phyloP scores from a whole-genome alignment of 1,140 invertebrate genomes.

The Muscidifurax raptorellus region DNA sequence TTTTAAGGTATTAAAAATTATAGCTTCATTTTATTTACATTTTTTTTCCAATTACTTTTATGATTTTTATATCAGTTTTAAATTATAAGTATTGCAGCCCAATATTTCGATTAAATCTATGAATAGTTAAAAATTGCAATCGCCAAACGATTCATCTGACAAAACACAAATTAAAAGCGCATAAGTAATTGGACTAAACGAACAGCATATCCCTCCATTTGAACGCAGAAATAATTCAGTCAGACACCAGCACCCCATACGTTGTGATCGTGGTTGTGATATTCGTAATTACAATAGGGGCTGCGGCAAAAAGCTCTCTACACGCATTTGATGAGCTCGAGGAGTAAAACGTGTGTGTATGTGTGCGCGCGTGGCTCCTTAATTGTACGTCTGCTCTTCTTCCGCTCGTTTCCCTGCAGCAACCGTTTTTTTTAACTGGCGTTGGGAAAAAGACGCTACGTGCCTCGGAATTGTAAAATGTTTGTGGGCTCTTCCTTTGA shows the following conservation, averaged over 20 bases:
- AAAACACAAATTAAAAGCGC: no score
- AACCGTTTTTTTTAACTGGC: neutral
- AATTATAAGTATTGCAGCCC: no score
- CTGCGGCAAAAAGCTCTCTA: neutral
- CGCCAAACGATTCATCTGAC: no score
- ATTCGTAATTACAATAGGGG: neutral
- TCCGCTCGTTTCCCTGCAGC: neutral
- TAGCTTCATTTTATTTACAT: no score
- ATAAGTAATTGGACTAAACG: no score
- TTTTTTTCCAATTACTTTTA: no score
- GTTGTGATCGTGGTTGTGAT: no score
- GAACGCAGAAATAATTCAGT: neutral
- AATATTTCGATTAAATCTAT: no score
- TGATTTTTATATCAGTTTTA: no score
- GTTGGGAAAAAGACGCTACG: neutral
- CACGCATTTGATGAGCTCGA: neutral
- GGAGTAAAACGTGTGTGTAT: neutral
- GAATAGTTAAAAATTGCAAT: no score
- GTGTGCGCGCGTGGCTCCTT: neutral
- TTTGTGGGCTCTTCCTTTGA: conserved; percentile 7
- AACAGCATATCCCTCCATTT: no score
- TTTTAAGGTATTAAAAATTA: neutral
- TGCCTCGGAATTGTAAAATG: conserved; percentile 15
- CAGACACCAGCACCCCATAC: neutral
- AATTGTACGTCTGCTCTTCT: neutral